A percentile compares a stretch with the other conserved stretches of the same genome.
Conservation (phyloP, 2,888 invertebrate genomes). For the Lithosia quadra region DNA sequence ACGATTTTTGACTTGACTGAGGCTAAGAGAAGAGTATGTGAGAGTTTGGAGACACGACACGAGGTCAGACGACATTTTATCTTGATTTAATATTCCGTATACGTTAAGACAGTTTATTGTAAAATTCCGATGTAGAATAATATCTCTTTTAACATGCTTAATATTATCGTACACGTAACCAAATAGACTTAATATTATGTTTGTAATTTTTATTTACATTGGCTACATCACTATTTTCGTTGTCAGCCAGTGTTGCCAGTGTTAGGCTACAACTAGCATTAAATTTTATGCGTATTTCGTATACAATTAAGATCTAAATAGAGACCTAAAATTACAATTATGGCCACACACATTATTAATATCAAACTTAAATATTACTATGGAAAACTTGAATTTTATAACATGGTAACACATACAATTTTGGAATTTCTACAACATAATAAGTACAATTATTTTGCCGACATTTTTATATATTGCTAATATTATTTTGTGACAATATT, state of each 20-base stretch:
- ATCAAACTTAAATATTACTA: conserved; percentile 15
- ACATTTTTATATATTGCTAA: conserved; percentile 19
- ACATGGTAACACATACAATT: conserved; percentile 14
- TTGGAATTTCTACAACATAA: conserved; percentile 9
- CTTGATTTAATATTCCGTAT: background rate
- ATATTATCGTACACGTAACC: too few relatives aligned
- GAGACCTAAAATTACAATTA: conserved; percentile 22
- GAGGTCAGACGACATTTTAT: background rate
- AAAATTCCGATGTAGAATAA: background rate
- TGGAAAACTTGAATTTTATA: background rate
- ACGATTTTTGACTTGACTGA: too few relatives aligned
- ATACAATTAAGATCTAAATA: conserved; percentile 16
- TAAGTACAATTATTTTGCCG: conserved; percentile 44
- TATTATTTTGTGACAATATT: conserved; percentile 43
- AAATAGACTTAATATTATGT: too few relatives aligned
- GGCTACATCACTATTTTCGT: background rate
- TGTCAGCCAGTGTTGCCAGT: background rate
- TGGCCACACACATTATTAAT: conserved; percentile 18
- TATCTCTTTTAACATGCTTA: background rate
- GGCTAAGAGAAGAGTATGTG: too few relatives aligned
- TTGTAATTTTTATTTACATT: background rate
- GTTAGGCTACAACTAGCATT: background rate
- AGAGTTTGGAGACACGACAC: too few relatives aligned
- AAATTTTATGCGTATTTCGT: conserved; percentile 25
- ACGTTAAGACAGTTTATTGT: background rate